A percentile compares a stretch with the other conserved stretches of the same genome.
Evolutionary conservation across 2,113 vertebrate genomes (phyloP).

Genomic region (Mormyrus lacerda): DNA sequence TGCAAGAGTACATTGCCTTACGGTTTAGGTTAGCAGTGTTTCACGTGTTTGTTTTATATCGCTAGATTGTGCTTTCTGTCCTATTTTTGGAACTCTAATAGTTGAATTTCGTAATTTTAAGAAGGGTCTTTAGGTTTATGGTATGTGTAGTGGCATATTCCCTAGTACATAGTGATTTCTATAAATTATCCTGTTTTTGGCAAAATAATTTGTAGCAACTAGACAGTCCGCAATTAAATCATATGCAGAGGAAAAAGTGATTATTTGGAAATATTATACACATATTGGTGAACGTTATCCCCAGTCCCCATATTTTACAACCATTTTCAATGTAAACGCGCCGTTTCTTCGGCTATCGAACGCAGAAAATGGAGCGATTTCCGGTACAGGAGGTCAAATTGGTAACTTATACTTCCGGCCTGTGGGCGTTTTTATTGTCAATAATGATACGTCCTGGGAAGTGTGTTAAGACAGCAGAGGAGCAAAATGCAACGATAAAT

Average conservation of each 20-base stretch:
- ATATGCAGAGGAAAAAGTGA: neutral
- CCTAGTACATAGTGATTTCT: neutral
- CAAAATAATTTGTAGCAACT: neutral
- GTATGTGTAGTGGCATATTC: neutral
- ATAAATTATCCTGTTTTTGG: neutral
- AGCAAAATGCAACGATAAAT: neutral
- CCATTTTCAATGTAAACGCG: neutral
- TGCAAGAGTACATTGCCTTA: neutral
- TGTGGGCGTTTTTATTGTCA: neutral
- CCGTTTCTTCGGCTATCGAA: neutral
- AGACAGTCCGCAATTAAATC: neutral
- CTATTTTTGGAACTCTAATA: neutral
- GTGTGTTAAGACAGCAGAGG: too few species aligned
- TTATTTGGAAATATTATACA: neutral
- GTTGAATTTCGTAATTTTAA: neutral
- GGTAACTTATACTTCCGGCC: conserved; percentile 28
- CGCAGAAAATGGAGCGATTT: conserved; percentile 5
- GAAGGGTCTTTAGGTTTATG: neutral
- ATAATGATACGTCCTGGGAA: conserved; percentile 7
- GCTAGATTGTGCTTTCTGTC: neutral
- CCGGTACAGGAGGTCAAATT: conserved; percentile 20
- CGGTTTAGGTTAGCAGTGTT: neutral
- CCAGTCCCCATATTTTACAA: neutral
- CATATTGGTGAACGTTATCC: neutral
- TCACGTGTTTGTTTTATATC: neutral